Evolutionary conservation across 2,797 vertebrate species (phyloP).

Genomic region (Microctenopoma stevenorrisi): DNA sequence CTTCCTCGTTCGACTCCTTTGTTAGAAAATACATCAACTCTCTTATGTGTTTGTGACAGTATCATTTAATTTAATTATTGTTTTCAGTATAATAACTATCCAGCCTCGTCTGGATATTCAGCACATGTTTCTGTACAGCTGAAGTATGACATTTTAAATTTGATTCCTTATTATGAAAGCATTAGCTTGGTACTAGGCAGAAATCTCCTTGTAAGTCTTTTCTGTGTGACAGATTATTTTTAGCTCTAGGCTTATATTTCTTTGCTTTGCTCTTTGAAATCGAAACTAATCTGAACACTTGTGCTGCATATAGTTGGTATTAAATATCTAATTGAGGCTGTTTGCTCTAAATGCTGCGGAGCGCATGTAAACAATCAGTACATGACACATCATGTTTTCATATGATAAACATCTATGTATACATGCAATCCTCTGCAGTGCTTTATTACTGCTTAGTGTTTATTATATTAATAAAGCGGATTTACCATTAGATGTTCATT

Average conservation of each 20-base stretch:
- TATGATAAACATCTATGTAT: not conserved
- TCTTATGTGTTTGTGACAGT: not conserved
- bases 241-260: conserved; percentile 37
- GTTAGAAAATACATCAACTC: not conserved
- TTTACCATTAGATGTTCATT: not conserved
- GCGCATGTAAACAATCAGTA: conserved; percentile 7
- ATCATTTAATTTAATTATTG: not conserved
- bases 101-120: not conserved
- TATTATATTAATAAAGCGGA: conserved; percentile 1
- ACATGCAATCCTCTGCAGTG: not conserved
- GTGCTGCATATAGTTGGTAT: conserved; percentile 27
- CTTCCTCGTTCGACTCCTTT: not conserved
- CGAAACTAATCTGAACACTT: conserved; percentile 19
- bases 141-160: conserved; percentile 30
- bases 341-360: conserved; percentile 12
- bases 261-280: conserved; percentile 27
- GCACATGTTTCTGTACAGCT: not conserved
- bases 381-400: not conserved
- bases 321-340: conserved; percentile 4
- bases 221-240: conserved; percentile 49
- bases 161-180: conserved; percentile 5
- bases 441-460: not conserved
- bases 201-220: conserved; percentile 46
- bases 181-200: conserved; percentile 6
- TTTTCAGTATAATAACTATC: not conserved